Percentiles rank a stretch among this genome's conserved stretches.
phyloP scores from a whole-genome alignment of 2,797 vertebrate species.

The Rachycentron canadum region DNA sequence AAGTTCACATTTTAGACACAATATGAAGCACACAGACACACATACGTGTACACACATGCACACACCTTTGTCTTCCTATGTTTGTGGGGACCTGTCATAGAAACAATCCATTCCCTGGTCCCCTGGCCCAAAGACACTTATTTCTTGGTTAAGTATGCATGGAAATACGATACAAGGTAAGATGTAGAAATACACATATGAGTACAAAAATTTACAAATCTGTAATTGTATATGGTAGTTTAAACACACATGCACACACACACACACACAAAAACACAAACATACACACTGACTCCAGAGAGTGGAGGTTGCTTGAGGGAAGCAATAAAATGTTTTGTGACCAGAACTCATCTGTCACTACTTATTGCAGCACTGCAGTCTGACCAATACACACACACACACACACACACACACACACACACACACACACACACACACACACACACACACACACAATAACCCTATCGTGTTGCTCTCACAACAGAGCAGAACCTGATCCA shows the following conservation, averaged over 20 bases:
- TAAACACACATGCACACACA: neutral
- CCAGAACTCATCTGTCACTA: conserved; percentile 71
- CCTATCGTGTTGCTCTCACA: conserved; percentile 26
- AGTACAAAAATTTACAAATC: conserved; percentile 1
- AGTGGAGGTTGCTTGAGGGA: conserved; percentile 57
- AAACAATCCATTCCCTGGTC: too few relatives aligned
- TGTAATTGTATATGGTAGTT: neutral
- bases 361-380: conserved; percentile 64
- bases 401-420: conserved; percentile 4
- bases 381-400: conserved; percentile 35
- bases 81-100: neutral
- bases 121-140: too few relatives aligned
- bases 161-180: too few relatives aligned
- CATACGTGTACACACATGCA: neutral
- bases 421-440: neutral
- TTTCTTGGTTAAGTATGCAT: too few relatives aligned
- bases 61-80: neutral
- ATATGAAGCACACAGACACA: neutral
- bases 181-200: neutral
- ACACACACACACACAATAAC: neutral
- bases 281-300: conserved; percentile 21
- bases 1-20: conserved; percentile 22
- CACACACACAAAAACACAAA: conserved; percentile 13
- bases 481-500: conserved; percentile 15
- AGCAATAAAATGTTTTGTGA: conserved; percentile 66